Conservation (phyloP, 2,113 vertebrate species). For the Cebidichthys violaceus region DNA sequence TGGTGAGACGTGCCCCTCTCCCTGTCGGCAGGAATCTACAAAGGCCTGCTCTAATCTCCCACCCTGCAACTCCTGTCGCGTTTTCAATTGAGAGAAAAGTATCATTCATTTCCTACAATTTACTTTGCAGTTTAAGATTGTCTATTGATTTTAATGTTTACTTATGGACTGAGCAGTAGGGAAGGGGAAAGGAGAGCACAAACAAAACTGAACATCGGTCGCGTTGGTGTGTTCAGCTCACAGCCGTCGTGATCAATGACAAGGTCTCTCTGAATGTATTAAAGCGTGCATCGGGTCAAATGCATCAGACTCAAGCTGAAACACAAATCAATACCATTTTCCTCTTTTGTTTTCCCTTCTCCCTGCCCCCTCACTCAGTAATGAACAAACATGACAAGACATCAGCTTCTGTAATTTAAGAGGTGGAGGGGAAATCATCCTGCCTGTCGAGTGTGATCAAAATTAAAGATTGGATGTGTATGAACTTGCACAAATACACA, state of each 20-base stretch:
- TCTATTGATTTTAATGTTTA: conserved; percentile 93
- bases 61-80: conserved; percentile 74
- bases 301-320: conserved; percentile 79
- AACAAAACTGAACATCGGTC: conserved; percentile 64
- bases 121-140: conserved; percentile 91
- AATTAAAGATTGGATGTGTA: conserved; percentile 77
- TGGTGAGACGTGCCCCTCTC: conserved; percentile 78
- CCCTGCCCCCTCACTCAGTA: conserved; percentile 72
- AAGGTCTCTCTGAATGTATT: conserved; percentile 85
- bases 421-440: conserved; percentile 81
- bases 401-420: conserved; percentile 85
- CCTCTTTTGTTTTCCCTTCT: conserved; percentile 77
- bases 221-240: conserved; percentile 72
- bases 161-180: conserved; percentile 80
- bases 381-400: conserved; percentile 87
- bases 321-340: conserved; percentile 85
- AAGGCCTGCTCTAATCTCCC: conserved; percentile 80
- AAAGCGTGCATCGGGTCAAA: conserved; percentile 84
- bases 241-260: conserved; percentile 83
- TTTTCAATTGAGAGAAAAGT: conserved; percentile 84
- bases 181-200: conserved; percentile 38
- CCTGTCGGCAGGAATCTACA: conserved; percentile 77
- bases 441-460: conserved; percentile 76
- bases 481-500: background rate
- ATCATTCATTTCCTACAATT: conserved; percentile 86